Conservation (phyloP, 2,888 invertebrate genomes). For the Drosophila kanekoi region DNA sequence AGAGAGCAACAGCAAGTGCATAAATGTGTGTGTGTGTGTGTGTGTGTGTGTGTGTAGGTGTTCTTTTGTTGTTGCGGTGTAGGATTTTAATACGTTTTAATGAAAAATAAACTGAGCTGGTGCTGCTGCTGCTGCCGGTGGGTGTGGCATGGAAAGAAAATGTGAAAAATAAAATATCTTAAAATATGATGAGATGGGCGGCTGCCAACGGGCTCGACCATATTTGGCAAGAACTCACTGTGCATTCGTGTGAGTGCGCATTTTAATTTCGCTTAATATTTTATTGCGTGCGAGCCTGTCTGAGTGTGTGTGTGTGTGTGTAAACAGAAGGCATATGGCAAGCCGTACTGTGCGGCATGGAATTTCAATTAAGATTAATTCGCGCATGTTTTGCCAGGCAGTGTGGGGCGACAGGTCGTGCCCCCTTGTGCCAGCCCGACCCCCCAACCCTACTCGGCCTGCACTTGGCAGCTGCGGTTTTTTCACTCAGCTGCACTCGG, state of each 20-base stretch:
- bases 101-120: constrained; percentile 71
- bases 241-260: constrained; percentile 58
- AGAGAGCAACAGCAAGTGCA: constrained; percentile 7
- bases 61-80: constrained; percentile 31
- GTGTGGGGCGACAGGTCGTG: constrained; percentile 11
- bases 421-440: neutral
- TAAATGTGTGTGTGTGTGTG: constrained; percentile 4
- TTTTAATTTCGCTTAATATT: constrained; percentile 73
- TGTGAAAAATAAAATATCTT: constrained; percentile 59
- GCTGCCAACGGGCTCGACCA: neutral
- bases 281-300: constrained; percentile 43
- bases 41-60: constrained; percentile 6
- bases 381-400: constrained; percentile 65
- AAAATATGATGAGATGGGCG: constrained; percentile 27
- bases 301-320: constrained; percentile 15
- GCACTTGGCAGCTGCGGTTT: constrained; percentile 64
- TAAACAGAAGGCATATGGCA: constrained; percentile 53
- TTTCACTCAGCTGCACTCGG: constrained; percentile 75
- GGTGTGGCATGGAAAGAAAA: constrained; percentile 23
- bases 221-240: constrained; percentile 45
- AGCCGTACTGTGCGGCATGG: constrained; percentile 55
- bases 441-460: neutral
- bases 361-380: constrained; percentile 81
- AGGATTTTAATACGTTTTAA: constrained; percentile 71
- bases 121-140: constrained; percentile 33